Conservation (phyloP, 2,113 vertebrate genomes). For the Montifringilla adamsi region DNA sequence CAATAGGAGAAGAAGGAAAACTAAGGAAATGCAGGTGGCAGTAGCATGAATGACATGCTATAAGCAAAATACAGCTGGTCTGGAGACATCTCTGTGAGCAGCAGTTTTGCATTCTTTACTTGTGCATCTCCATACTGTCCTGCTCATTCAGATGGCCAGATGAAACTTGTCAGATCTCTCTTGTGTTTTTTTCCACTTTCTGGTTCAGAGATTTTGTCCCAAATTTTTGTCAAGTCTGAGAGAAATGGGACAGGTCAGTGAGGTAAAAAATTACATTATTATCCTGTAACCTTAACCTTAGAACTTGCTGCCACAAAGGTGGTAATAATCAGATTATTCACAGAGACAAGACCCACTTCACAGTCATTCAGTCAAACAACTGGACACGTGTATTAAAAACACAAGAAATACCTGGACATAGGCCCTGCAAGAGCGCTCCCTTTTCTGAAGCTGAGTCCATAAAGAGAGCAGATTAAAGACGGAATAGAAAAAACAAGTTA, state of each 20-base stretch:
- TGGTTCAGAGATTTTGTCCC: background rate
- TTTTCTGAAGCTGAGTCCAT: conserved; percentile 97
- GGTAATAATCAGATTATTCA: background rate
- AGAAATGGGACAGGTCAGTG: background rate
- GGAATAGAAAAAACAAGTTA: conserved; percentile 81
- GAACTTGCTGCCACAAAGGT: conserved; percentile 19
- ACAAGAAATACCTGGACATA: conserved; percentile 94
- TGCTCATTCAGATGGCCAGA: background rate
- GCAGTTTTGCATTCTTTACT: background rate
- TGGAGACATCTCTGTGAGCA: background rate
- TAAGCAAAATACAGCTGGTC: background rate
- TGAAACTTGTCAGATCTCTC: background rate
- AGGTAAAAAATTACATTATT: background rate
- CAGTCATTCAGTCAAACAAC: conserved; percentile 65
- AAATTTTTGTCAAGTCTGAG: background rate
- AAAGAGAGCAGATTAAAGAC: conserved; percentile 80
- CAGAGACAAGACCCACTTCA: conserved; percentile 40
- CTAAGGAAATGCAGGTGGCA: background rate
- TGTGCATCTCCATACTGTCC: background rate
- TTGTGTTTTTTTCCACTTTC: background rate
- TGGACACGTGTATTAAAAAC: conserved; percentile 67
- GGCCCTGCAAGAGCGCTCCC: conserved; percentile 97
- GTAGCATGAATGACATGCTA: background rate
- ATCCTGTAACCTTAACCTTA: conserved; percentile 59
- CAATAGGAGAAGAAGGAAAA: background rate